These are phyloP conservation scores for Phrynocephalus forsythii DNA, from an alignment of 2,797 vertebrate species.

Conservation along the genomic window DNA sequence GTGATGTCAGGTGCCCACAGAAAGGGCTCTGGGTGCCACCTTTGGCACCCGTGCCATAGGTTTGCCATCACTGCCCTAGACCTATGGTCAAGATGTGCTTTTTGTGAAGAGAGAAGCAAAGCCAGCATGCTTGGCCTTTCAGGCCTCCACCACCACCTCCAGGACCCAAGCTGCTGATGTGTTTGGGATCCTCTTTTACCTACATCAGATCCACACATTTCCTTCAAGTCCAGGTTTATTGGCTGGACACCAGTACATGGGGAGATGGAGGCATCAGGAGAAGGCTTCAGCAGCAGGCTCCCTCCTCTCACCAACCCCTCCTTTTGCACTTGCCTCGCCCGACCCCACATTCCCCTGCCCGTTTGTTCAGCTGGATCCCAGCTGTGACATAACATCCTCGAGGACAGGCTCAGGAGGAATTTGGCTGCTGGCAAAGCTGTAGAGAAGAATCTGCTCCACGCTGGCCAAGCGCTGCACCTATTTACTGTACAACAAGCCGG, in stretches of 20 bases:
- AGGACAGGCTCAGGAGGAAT: slow-evolving; percentile 69
- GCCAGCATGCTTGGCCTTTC: too few relatives aligned
- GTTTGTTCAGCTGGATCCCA: slow-evolving; percentile 54
- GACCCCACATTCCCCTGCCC: slow-evolving; percentile 62
- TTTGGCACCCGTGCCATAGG: too few relatives aligned
- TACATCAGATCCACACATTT: slow-evolving; percentile 4
- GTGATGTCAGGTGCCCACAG: too few relatives aligned
- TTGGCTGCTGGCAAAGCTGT: slow-evolving; percentile 66
- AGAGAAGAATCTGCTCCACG: slow-evolving; percentile 67
- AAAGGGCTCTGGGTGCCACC: too few relatives aligned
- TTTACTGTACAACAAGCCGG: slow-evolving; percentile 44
- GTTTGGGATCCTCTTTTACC: slow-evolving; percentile 26
- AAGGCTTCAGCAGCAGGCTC: slow-evolving; percentile 61
- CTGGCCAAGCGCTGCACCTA: slow-evolving; percentile 61
- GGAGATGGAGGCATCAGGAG: slow-evolving; percentile 51
- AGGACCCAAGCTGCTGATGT: not conserved
- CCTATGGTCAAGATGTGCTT: not conserved
- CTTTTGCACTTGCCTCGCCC: slow-evolving; percentile 62
- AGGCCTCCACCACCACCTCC: too few relatives aligned
- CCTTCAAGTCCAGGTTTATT: slow-evolving; percentile 37
- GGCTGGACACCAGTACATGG: slow-evolving; percentile 9
- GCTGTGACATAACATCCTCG: slow-evolving; percentile 72
- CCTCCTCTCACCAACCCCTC: slow-evolving; percentile 21
- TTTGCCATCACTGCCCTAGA: not conserved
- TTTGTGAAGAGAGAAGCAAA: not conserved